Conservation (phyloP, 2,888 invertebrate genomes). For the Agrotis puta region DNA sequence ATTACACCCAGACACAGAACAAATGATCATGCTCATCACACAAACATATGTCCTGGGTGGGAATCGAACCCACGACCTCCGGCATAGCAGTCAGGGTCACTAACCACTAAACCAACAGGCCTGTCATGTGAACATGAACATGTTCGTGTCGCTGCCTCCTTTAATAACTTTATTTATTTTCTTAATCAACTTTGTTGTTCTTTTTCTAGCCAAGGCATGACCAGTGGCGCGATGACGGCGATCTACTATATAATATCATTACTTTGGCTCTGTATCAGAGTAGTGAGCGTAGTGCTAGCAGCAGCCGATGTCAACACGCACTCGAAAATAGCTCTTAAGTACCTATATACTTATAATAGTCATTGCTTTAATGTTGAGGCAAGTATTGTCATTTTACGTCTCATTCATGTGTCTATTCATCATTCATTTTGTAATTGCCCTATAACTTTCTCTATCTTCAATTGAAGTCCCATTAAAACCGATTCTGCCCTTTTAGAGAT, state of each 20-base stretch:
- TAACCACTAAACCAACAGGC: too few species aligned
- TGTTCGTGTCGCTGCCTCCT: too few species aligned
- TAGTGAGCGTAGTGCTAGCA: conserved; percentile 90
- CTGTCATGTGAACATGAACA: too few species aligned
- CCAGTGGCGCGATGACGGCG: conserved; percentile 80
- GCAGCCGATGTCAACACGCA: conserved; percentile 91
- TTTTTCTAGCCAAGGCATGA: conserved; percentile 71
- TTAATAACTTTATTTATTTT: not conserved
- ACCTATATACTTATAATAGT: conserved; percentile 86
- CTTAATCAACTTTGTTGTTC: not conserved
- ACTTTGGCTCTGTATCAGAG: conserved; percentile 90
- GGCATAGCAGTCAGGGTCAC: too few species aligned
- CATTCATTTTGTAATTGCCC: not conserved
- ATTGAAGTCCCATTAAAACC: too few species aligned
- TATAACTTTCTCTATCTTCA: too few species aligned
- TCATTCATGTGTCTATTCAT: not conserved
- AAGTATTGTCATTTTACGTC: conserved; percentile 10
- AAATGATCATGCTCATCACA: too few species aligned
- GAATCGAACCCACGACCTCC: too few species aligned
- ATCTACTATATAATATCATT: conserved; percentile 92
- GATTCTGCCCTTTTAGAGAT: too few species aligned
- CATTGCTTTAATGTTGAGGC: conserved; percentile 91
- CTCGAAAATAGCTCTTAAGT: conserved; percentile 86
- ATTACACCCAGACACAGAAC: too few species aligned
- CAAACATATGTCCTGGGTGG: too few species aligned